Conservation (phyloP, 2,113 vertebrate genomes). For the Tachysurus vachellii region DNA sequence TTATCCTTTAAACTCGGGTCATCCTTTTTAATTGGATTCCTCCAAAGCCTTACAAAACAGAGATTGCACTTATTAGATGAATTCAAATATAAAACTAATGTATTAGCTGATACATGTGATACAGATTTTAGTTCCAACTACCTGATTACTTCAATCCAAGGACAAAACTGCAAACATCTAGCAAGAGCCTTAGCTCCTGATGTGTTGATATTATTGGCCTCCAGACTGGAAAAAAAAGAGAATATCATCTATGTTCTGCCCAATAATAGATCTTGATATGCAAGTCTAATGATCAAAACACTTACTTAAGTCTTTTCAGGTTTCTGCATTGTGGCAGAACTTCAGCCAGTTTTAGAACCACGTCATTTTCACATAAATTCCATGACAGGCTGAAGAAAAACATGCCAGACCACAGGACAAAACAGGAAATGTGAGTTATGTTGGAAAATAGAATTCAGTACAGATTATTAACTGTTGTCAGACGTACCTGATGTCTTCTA, state of each 20-base stretch:
- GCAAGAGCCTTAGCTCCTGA: constrained; percentile 73
- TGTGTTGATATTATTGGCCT: constrained; percentile 78
- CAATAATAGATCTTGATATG: not conserved
- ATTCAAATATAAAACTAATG: not conserved
- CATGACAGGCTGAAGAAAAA: constrained; percentile 79
- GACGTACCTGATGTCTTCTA: constrained; percentile 82
- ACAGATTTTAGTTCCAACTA: constrained; percentile 58
- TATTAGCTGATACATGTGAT: no score
- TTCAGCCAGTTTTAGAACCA: constrained; percentile 70
- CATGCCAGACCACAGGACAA: not conserved
- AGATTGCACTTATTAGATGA: not conserved
- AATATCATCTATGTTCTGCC: not conserved
- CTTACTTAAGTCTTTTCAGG: constrained; percentile 79
- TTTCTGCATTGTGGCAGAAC: constrained; percentile 73
- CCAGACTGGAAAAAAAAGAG: constrained; percentile 73
- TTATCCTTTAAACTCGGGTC: constrained; percentile 71
- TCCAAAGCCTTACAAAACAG: constrained; percentile 79
- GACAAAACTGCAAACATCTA: constrained; percentile 67
- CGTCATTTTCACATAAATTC: constrained; percentile 82
- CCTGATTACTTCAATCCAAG: constrained; percentile 77
- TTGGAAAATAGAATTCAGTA: not conserved
- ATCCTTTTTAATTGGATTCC: constrained; percentile 68
- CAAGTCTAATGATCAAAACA: not conserved
- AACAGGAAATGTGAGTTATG: not conserved
- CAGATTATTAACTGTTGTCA: not conserved